Evolutionary conservation across 2,888 invertebrate genomes (phyloP), one percentile per base, ranked within the genome.

Genomic region (Plusia festucae): DNA sequence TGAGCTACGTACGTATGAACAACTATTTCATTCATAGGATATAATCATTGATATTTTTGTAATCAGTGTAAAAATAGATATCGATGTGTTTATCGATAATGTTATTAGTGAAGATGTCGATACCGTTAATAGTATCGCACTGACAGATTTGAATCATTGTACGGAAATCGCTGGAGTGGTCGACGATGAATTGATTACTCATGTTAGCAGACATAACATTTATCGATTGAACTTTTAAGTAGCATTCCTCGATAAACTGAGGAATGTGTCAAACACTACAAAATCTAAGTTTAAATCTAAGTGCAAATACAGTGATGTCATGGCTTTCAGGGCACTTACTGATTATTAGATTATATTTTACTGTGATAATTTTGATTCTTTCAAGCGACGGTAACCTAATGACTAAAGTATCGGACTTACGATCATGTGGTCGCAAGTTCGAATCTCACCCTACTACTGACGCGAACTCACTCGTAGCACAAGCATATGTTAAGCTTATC

Each of bases 1-100:
- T 68, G 59, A 74, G 75, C 64, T 80, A 83, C 83, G 84, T 81
- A 34, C 58, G 51, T 60, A 52, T 30, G 61, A 76, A 83, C 81
- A 85, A 78, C 66, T 55, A 76, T 71, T 80, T 83, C 73, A 79
- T 82, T 75, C 74, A n/a, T n/a, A n/a, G n/a, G n/a, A n/a, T n/a
- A n/a, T n/a, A n/a, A n/a, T n/a, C n/a, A 82, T 70, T 67, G 44
- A 73, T 72, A 68, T 70, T 64, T 64, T 75, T 62, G 58, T 72
- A 78, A 78, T 71, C 75, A 68, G 55, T 68, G 56, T 68, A 62
- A 70, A 77, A 70, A 75, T 80, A 74, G 70, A 78, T 53, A 34
- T 13, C n/a, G 51, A 68, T 68, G 64, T 68, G 53, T 58, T 34
- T 57, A 59, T 7, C 54, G 65, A 66, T 73, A 73, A 54, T 52